These are phyloP conservation scores for Formica selysi DNA, from an alignment of 1,140 invertebrate species.

Conservation along the genomic window DNA sequence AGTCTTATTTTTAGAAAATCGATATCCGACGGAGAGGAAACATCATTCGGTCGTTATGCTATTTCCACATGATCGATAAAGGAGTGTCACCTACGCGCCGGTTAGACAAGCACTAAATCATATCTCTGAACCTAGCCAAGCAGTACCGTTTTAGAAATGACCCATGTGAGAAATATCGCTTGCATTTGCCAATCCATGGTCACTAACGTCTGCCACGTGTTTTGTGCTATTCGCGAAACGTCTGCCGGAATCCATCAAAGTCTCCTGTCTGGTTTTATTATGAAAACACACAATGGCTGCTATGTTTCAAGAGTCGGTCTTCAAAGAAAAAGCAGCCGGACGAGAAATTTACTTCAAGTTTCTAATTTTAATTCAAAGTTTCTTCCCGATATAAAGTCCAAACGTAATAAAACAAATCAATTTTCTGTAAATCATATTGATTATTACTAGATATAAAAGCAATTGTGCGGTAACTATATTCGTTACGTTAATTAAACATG, in stretches of 20 bases:
- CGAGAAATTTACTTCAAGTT: not conserved
- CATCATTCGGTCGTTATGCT: slow-evolving; percentile 27
- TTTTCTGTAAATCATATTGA: not conserved
- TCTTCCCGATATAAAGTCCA: not conserved
- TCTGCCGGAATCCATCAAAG: slow-evolving; percentile 36
- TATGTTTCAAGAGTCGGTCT: slow-evolving; percentile 2
- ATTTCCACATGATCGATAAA: slow-evolving; percentile 51
- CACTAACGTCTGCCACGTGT: slow-evolving; percentile 33
- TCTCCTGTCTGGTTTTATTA: slow-evolving; percentile 29
- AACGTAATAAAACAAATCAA: not conserved
- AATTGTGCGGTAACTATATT: not conserved
- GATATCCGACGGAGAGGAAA: slow-evolving; percentile 45
- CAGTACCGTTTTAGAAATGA: slow-evolving; percentile 44
- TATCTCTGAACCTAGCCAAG: slow-evolving; percentile 19
- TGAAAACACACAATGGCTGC: not conserved
- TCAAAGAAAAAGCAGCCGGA: not conserved
- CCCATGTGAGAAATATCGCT: slow-evolving; percentile 9
- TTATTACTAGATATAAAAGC: not conserved
- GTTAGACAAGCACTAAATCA: slow-evolving; percentile 48
- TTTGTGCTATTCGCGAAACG: slow-evolving; percentile 36
- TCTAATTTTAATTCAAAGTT: slow-evolving; percentile 11
- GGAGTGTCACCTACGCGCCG: slow-evolving; percentile 25
- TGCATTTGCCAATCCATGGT: not conserved
- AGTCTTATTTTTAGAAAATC: slow-evolving; percentile 63
- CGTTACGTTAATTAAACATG: slow-evolving; percentile 15